Evolutionary conservation across 2,797 vertebrate genomes (phyloP).

Genomic region (Macropus fuliginosus): DNA sequence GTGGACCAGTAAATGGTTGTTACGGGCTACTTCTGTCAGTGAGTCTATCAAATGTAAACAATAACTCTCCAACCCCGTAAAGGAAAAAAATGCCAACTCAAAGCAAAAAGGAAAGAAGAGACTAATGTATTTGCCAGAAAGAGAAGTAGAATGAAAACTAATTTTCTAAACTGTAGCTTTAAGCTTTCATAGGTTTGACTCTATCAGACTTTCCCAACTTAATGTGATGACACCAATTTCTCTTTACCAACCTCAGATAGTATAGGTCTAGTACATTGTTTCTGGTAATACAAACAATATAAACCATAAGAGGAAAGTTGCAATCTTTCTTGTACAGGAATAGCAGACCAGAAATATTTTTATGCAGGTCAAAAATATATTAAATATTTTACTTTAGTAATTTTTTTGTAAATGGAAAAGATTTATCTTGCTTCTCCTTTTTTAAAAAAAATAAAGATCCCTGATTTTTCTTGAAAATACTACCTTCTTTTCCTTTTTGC

Average conservation of each 20-base stretch:
- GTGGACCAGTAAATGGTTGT: slow-evolving; percentile 23
- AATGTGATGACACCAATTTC: slow-evolving; percentile 41
- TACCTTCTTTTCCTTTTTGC: background rate
- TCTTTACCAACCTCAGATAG: slow-evolving; percentile 1
- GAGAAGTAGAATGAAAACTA: background rate
- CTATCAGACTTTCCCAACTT: slow-evolving; percentile 1
- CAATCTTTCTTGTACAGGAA: slow-evolving; percentile 26
- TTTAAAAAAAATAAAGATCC: background rate
- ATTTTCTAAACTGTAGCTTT: background rate
- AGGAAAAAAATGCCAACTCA: background rate
- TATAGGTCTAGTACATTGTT: slow-evolving; percentile 46
- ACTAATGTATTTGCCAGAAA: slow-evolving; percentile 28
- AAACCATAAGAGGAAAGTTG: slow-evolving; percentile 26
- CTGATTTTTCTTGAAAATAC: slow-evolving; percentile 26
- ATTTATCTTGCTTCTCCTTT: background rate
- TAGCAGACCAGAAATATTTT: slow-evolving; percentile 40
- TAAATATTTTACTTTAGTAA: slow-evolving; percentile 22
- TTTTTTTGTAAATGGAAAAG: background rate
- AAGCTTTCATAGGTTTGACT: slow-evolving; percentile 13
- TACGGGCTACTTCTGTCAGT: slow-evolving; percentile 18
- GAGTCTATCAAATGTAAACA: slow-evolving; percentile 19
- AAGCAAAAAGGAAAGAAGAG: slow-evolving; percentile 15
- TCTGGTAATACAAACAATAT: slow-evolving; percentile 33
- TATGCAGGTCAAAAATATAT: slow-evolving; percentile 19
- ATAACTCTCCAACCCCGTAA: background rate